Evolutionary conservation across 1,140 invertebrate genomes (phyloP), one percentile per base, ranked within the genome.

Genomic region (Listronotus bonariensis): DNA sequence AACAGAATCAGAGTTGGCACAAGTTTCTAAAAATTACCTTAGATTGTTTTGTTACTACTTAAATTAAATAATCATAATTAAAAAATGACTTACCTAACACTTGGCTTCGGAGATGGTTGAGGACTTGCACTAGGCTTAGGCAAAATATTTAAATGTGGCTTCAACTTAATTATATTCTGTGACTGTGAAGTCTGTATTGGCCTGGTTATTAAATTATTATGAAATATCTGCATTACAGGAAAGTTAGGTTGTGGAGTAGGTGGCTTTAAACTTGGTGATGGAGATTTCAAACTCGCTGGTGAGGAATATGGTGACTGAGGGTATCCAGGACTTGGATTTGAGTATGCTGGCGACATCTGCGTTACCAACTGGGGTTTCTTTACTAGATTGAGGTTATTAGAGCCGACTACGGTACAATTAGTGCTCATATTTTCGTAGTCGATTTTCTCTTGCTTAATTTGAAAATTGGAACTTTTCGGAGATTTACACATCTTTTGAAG

Each of bases 401-500:
- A 78, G 18, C 77, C 77, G 34, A 79, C 73, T 17, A 78, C 74
- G 3, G 77, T 79, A 45, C 76, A 77, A 54, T 78, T 79, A 11
- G 77, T 79, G 56, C 71, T 79, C 20, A 78, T 68, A 57, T 69
- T 73, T 48, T 79, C 76, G 49, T 79, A 79, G 20, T 79, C 76
- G 48, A 75, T 72, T 53, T 74, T 76, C 18, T 76, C 73, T 49
- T 71, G 68, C 48, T 76, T 72, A 51, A 70, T 69, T 61, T 63
- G 63, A 59, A 65, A 71, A 70, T 52, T 58, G 26, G 68, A 63
- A 75, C 68, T 77, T 67, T 79, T 79, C 48, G 77, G 77, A 34
- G 77, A 79, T 69, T 78, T 79, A 69, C 77, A 79, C 77, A 79
- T 79, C 68, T 79, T 79, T 62, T 73, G 72, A 43, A 69, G 63